Percentiles rank a stretch among this genome's conserved stretches.
Evolutionary conservation across 2,113 vertebrate genomes (phyloP).

Genomic region (Lepisosteus osseus): DNA sequence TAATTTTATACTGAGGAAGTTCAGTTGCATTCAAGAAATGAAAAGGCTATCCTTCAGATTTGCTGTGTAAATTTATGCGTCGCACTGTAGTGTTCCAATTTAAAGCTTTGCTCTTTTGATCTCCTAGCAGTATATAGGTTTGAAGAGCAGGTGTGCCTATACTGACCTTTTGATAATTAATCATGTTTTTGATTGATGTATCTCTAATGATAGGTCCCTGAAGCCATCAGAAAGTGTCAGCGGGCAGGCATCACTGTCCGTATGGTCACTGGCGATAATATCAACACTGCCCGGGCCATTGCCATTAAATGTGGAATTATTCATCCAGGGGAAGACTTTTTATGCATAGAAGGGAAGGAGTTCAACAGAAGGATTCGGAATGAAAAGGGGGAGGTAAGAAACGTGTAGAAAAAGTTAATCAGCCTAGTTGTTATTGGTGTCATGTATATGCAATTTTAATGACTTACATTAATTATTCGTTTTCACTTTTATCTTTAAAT

Average conservation of each 20-base stretch:
- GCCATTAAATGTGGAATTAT: conserved; percentile 98
- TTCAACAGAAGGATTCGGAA: conserved; percentile 97
- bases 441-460: no score
- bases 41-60: no score
- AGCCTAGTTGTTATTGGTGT: background rate
- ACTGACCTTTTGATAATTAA: conserved; percentile 48
- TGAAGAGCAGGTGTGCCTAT: conserved; percentile 31
- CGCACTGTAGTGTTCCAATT: conserved; percentile 23
- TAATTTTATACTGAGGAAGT: no score
- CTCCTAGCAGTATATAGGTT: conserved; percentile 6
- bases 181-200: conserved; percentile 38
- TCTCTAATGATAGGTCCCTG: conserved; percentile 76
- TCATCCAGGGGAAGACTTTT: conserved; percentile 92
- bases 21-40: no score
- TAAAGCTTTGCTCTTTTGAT: background rate
- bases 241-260: conserved; percentile 94
- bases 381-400: conserved; percentile 89
- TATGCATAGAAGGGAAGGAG: conserved; percentile 95
- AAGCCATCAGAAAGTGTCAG: conserved; percentile 94
- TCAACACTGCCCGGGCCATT: conserved; percentile 95
- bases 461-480: no score
- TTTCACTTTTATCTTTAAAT: no score
- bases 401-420: background rate
- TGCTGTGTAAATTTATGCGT: background rate
- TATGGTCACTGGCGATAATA: conserved; percentile 98